Evolutionary conservation across 2,113 vertebrate genomes (phyloP), one percentile per base, ranked within the genome.

Genomic region (Vidua chalybeata): DNA sequence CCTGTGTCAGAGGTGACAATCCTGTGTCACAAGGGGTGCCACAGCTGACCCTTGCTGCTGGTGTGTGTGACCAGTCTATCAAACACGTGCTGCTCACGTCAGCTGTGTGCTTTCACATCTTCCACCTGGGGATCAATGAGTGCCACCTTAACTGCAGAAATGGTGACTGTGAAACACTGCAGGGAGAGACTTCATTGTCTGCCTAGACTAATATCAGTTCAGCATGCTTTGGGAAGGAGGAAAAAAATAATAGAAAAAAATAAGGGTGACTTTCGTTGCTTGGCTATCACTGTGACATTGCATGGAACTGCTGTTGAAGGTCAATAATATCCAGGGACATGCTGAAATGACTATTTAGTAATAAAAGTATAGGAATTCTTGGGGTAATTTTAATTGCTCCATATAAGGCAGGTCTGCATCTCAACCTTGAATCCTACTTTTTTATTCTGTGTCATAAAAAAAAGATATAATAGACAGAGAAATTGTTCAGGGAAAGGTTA

Each of bases 1-100:
- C 24, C 63, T 1, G 5, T 7, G 55, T 31, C 66, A 72, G n/a
- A 61, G 49, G 9, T 64, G 72, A 15, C 41, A 69, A 4, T 66
- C 22, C 59, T 62, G 46, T 37, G 79, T 37, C 69, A 39, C 37
- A 26, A 27, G 28, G 62, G 37, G 28, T 56, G 21, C 3, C 33
- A 35, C 10, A n/a, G 80, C 16, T 43, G 49, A 6, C 24, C 5
- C 10, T 48, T 68, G 26, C 28, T 58, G 35, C 7, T 62, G 16
- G 6, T 8, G 13, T 22, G 7, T 46, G 22, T 26, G 24, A 46
- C 20, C 56, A 63, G 13, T 23, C n/a, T 19, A 3, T 37, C 35
- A 79, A 83, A 26, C 19, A 20, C 0, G 2, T 37, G 22, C 41
- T 48, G 1, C 62, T 85, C n/a, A 1, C 0, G 0, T 16, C 56